phyloP scores from a whole-genome alignment of 2,888 invertebrate genomes.

The Diplolepis rosae region DNA sequence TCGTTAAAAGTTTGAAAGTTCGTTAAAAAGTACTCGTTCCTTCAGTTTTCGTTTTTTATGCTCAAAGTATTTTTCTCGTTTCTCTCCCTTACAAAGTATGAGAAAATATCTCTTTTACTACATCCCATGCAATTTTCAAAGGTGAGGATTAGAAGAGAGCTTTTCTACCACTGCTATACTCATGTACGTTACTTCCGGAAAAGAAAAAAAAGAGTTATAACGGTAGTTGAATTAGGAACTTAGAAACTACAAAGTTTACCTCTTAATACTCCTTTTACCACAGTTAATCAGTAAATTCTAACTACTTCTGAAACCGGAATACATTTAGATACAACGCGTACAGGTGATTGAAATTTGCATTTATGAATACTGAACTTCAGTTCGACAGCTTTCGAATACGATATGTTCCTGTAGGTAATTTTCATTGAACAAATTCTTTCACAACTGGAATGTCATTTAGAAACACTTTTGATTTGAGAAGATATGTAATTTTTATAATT shows the following conservation, averaged over 20 bases:
- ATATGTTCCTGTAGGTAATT: neutral
- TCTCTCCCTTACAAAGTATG: constrained; percentile 37
- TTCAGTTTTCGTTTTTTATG: neutral
- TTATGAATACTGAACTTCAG: constrained; percentile 27
- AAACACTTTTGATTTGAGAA: neutral
- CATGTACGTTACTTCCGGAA: neutral
- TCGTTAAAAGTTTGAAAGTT: constrained; percentile 42
- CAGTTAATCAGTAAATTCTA: constrained; percentile 4
- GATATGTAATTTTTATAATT: too few species aligned
- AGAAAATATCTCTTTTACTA: constrained; percentile 18
- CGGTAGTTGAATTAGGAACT: constrained; percentile 12
- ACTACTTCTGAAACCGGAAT: constrained; percentile 21
- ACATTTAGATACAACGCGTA: constrained; percentile 16
- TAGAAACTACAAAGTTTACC: constrained; percentile 16
- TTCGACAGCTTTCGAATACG: constrained; percentile 12
- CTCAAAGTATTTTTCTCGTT: constrained; percentile 4
- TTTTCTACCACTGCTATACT: constrained; percentile 34
- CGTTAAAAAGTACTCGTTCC: constrained; percentile 30
- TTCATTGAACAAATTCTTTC: neutral
- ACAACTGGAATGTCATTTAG: neutral
- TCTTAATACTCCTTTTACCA: constrained; percentile 17
- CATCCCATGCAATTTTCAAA: neutral
- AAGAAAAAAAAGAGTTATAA: constrained; percentile 5
- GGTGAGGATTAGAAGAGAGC: constrained; percentile 4
- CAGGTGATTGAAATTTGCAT: constrained; percentile 22